Conservation (phyloP, 2,888 invertebrate genomes). For the Cryptophagus acutangulus region DNA sequence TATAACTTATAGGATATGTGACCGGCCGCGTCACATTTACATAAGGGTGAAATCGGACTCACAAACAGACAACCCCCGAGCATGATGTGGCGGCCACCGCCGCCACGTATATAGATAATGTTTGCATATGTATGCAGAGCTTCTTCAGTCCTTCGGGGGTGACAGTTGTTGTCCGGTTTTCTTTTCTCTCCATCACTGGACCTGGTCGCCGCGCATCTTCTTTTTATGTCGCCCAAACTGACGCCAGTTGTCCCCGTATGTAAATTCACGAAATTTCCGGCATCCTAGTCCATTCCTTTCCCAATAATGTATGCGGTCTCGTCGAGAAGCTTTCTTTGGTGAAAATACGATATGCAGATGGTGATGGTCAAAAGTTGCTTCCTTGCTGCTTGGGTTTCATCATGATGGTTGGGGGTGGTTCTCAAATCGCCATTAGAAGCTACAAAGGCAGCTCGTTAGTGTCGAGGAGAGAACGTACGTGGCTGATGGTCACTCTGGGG, state of each 20-base stretch:
- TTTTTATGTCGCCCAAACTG: conserved; percentile 47
- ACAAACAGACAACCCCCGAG: not conserved
- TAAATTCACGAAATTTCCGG: conserved; percentile 32
- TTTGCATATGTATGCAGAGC: conserved; percentile 38
- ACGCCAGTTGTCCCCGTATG: conserved; percentile 44
- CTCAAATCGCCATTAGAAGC: conserved; percentile 44
- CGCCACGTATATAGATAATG: conserved; percentile 29
- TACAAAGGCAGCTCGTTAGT: conserved; percentile 46
- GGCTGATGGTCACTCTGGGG: conserved; percentile 42
- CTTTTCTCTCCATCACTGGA: conserved; percentile 21
- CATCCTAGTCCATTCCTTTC: conserved; percentile 16
- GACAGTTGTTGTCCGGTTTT: conserved; percentile 42
- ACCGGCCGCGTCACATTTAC: conserved; percentile 30
- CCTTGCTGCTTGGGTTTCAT: no score
- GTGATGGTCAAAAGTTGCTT: not conserved
- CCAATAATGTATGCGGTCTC: conserved; percentile 10
- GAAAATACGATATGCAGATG: conserved; percentile 19
- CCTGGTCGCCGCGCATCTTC: conserved; percentile 26
- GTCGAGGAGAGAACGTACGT: conserved; percentile 35
- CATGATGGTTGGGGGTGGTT: conserved; percentile 35
- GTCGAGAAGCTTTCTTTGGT: not conserved
- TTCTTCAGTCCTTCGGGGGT: conserved; percentile 29
- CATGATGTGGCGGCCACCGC: conserved; percentile 13
- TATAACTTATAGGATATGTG: conserved; percentile 42
- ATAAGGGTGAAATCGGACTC: conserved; percentile 27